phyloP scores from a whole-genome alignment of 2,888 invertebrate species.

The Rhorus exstirpatorius region DNA sequence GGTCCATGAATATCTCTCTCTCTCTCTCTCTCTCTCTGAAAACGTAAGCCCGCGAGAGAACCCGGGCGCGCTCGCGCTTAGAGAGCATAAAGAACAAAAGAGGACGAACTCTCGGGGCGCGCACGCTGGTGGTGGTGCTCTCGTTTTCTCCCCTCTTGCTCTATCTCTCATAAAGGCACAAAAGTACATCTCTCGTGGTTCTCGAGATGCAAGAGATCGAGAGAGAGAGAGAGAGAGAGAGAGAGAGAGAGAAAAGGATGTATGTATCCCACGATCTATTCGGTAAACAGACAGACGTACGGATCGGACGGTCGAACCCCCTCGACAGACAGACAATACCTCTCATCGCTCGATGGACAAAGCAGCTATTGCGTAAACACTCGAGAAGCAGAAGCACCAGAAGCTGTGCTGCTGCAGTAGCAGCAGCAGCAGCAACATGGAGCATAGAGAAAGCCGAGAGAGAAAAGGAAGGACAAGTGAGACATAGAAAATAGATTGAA shows the following conservation, averaged over 20 bases:
- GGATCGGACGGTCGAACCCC: conserved; percentile 77
- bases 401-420: conserved; percentile 52
- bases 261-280: conserved; percentile 75
- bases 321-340: conserved; percentile 84
- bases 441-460: conserved; percentile 42
- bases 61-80: conserved; percentile 71
- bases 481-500: conserved; percentile 67
- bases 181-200: conserved; percentile 82
- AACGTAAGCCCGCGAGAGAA: conserved; percentile 62
- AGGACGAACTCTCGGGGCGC: conserved; percentile 79
- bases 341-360: conserved; percentile 85
- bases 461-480: conserved; percentile 55
- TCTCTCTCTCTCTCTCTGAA: conserved; percentile 58
- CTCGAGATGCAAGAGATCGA: conserved; percentile 67
- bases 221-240: conserved; percentile 58
- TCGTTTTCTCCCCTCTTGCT: conserved; percentile 34
- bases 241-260: conserved; percentile 65
- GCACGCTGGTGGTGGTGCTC: conserved; percentile 62
- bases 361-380: conserved; percentile 86
- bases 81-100: conserved; percentile 78
- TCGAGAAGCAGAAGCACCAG: conserved; percentile 77
- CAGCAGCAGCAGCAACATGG: conserved; percentile 30
- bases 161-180: conserved; percentile 79
- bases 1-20: conserved; percentile 59
- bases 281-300: conserved; percentile 76